phyloP scores from a whole-genome alignment of 2,888 invertebrate genomes.

The Phaonia tiefii region DNA sequence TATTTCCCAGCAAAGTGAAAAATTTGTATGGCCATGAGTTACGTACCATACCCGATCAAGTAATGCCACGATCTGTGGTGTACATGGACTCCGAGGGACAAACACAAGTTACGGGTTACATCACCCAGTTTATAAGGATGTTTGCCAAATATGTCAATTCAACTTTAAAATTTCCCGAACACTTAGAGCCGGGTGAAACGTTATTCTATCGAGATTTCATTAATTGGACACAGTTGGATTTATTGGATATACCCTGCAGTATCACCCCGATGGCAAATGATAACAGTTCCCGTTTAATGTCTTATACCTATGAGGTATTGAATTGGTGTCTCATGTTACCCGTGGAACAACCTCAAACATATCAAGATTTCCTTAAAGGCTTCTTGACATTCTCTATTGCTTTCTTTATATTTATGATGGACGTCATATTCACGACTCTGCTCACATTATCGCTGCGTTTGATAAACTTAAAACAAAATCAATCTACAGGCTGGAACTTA shows the following conservation, averaged over 20 bases:
- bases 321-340: slow-evolving; percentile 64
- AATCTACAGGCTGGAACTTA: slow-evolving; percentile 8
- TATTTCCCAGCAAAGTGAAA: slow-evolving; percentile 51
- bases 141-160: slow-evolving; percentile 63
- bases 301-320: slow-evolving; percentile 56
- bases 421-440: slow-evolving; percentile 45
- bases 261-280: slow-evolving; percentile 52
- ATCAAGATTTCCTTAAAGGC: slow-evolving; percentile 48
- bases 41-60: slow-evolving; percentile 61
- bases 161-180: slow-evolving; percentile 47
- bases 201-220: slow-evolving; percentile 56
- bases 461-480: not conserved
- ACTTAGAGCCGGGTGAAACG: slow-evolving; percentile 38
- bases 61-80: slow-evolving; percentile 66
- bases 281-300: slow-evolving; percentile 38
- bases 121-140: slow-evolving; percentile 49
- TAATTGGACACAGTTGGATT: slow-evolving; percentile 54
- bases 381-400: slow-evolving; percentile 11
- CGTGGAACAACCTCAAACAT: slow-evolving; percentile 56
- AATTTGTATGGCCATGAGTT: slow-evolving; percentile 44
- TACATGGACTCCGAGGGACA: slow-evolving; percentile 42
- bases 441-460: slow-evolving; percentile 30
- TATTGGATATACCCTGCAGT: slow-evolving; percentile 57
- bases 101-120: slow-evolving; percentile 52
- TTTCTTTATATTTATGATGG: slow-evolving; percentile 41